Evolutionary conservation across 2,113 vertebrate genomes (phyloP), one percentile per base, ranked within the genome.

Genomic region (Bujurquina vittata): DNA sequence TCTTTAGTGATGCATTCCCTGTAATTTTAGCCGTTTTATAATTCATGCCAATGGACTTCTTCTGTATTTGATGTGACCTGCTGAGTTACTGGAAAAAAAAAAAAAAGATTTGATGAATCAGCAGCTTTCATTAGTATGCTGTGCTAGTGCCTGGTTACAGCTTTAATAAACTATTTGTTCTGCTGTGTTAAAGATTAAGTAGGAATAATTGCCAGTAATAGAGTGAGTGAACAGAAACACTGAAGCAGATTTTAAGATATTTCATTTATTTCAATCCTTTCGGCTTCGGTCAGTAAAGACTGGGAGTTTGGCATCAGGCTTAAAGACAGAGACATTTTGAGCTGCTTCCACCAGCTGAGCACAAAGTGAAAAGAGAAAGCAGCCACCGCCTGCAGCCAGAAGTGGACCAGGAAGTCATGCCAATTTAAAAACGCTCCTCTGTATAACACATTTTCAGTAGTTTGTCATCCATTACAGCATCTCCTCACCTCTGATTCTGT

Each of bases 91-190:
- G 57, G 79, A 11, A 26, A 43, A 72, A 31, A 26, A n/a, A n/a
- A n/a, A 23, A 4, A 52, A 63, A 20, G 49, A 88, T 91, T 54
- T 89, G 77, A 93, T 92, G 86, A 91, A 85, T 93, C 90, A 91
- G 88, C 90, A 87, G 74, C 69, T 88, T 90, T 88, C 59, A 80
- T 88, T 82, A 18, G 67, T 56, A 58, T 79, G 74, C 73, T 37
- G 82, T 37, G 67, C 73, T 26, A 35, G 69, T 79, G 81, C 59
- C 22, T 3, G 9, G 72, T 84, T 85, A 67, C 79, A 81, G 86
- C 80, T 35, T 88, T 75, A 72, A 37, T 82, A 76, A 76, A 65
- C 69, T 79, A 33, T 81, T 84, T 12, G 52, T 80, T 84, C 56
- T 23, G 43, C 72, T n/a, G 72, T 72, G 63, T 8, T 78, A 43